Conservation (phyloP, 2,888 invertebrate genomes). For the Podotricha telesiphe region DNA sequence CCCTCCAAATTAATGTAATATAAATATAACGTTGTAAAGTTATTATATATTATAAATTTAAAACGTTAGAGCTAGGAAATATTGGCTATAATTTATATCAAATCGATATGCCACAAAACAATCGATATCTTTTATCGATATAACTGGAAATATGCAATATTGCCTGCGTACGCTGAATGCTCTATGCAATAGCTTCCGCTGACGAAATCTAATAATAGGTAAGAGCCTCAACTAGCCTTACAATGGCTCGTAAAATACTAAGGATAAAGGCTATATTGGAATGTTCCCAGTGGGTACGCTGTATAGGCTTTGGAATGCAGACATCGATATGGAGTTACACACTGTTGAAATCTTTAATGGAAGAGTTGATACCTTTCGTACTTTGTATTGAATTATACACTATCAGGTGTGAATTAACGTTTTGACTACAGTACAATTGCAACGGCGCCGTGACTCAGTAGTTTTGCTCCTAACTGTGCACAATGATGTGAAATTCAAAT, state of each 20-base stretch:
- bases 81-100: neutral
- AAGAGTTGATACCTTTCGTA: constrained; percentile 41
- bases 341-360: constrained; percentile 44
- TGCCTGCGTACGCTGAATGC: constrained; percentile 45
- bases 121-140: constrained; percentile 42
- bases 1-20: too few species aligned
- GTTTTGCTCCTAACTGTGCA: neutral
- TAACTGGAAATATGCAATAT: constrained; percentile 49
- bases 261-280: constrained; percentile 29
- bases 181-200: constrained; percentile 53
- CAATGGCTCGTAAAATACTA: constrained; percentile 26
- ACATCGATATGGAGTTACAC: constrained; percentile 43
- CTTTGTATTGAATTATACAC: constrained; percentile 21
- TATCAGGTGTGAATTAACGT: constrained; percentile 10
- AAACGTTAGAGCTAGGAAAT: too few species aligned
- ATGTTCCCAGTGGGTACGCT: constrained; percentile 20
- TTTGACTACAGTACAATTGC: constrained; percentile 2
- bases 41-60: too few species aligned
- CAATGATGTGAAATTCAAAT: too few species aligned
- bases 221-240: constrained; percentile 33
- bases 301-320: constrained; percentile 47
- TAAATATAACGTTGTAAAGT: too few species aligned
- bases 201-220: constrained; percentile 54
- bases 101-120: constrained; percentile 12
- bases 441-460: neutral